These are phyloP conservation scores for Drosophila hawaiiensis DNA, from an alignment of 2,888 invertebrate genomes.

Conservation along the genomic window DNA sequence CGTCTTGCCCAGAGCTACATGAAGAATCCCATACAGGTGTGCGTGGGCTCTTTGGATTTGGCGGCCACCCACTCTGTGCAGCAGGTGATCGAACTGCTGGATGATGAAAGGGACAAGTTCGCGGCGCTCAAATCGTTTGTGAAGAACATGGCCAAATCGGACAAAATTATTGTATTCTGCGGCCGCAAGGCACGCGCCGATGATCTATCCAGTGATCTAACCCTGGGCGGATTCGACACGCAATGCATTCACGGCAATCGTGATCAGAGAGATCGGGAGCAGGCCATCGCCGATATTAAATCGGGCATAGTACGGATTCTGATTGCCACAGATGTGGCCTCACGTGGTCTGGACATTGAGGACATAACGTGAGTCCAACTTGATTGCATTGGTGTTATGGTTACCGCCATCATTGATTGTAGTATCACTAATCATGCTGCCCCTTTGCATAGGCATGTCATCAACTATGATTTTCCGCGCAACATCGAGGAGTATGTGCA, in stretches of 20 bases:
- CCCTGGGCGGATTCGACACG: conserved; percentile 89
- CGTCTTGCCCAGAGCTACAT: conserved; percentile 94
- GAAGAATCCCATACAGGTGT: conserved; percentile 95
- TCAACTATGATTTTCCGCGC: conserved; percentile 96
- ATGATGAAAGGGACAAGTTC: conserved; percentile 89
- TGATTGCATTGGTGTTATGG: not conserved
- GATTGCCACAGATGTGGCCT: conserved; percentile 97
- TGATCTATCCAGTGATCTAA: conserved; percentile 92
- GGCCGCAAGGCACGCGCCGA: conserved; percentile 94
- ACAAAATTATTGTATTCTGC: conserved; percentile 96
- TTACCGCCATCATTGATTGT: not conserved
- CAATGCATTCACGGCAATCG: conserved; percentile 96
- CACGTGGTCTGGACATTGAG: conserved; percentile 96
- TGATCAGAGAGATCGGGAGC: conserved; percentile 92
- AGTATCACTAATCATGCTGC: not conserved
- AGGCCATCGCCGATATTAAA: conserved; percentile 93
- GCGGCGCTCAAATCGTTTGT: conserved; percentile 89
- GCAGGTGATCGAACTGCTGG: conserved; percentile 91
- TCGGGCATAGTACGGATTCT: conserved; percentile 92
- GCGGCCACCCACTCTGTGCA: conserved; percentile 95
- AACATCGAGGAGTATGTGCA: conserved; percentile 97
- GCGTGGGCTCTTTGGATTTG: conserved; percentile 94
- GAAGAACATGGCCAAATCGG: conserved; percentile 88
- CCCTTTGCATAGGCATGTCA: conserved; percentile 87
- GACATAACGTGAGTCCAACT: conserved; percentile 88